Conservation (phyloP, 2,797 vertebrate species). For the Sandelia bainsii region DNA sequence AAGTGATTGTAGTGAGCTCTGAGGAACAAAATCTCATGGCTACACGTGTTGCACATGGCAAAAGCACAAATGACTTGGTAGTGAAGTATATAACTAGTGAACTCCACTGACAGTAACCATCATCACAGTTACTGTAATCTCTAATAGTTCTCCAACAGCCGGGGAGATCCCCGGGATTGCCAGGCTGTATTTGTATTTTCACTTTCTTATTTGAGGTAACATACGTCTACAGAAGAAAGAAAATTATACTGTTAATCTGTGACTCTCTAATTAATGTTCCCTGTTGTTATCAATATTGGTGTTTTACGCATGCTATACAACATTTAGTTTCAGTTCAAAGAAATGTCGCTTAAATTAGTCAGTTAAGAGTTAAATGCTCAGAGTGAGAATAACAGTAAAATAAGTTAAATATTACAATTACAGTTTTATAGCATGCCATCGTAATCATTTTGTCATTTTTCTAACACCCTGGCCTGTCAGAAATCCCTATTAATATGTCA, state of each 20-base stretch:
- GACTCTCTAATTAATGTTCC: background rate
- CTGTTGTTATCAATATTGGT: background rate
- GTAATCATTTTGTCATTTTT: background rate
- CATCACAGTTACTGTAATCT: background rate
- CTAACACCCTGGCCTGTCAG: background rate
- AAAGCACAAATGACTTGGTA: too few species aligned
- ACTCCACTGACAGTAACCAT: background rate
- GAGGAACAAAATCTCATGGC: background rate
- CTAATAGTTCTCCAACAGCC: background rate
- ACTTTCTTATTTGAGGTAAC: constrained; percentile 13
- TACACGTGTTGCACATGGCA: constrained; percentile 19
- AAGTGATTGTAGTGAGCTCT: background rate
- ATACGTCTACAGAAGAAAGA: background rate
- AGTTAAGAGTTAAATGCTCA: too few species aligned
- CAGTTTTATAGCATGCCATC: background rate
- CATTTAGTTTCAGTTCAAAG: too few species aligned
- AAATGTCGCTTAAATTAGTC: too few species aligned
- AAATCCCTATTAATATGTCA: background rate
- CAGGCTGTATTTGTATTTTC: background rate
- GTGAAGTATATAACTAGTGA: background rate
- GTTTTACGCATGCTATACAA: too few species aligned
- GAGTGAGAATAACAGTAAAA: too few species aligned
- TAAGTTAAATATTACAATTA: too few species aligned
- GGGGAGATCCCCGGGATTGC: background rate
- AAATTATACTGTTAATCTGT: background rate